Evolutionary conservation across 2,797 vertebrate species (phyloP), one percentile per base, ranked within the genome.

Genomic region (Heteromormyrus szaboi): DNA sequence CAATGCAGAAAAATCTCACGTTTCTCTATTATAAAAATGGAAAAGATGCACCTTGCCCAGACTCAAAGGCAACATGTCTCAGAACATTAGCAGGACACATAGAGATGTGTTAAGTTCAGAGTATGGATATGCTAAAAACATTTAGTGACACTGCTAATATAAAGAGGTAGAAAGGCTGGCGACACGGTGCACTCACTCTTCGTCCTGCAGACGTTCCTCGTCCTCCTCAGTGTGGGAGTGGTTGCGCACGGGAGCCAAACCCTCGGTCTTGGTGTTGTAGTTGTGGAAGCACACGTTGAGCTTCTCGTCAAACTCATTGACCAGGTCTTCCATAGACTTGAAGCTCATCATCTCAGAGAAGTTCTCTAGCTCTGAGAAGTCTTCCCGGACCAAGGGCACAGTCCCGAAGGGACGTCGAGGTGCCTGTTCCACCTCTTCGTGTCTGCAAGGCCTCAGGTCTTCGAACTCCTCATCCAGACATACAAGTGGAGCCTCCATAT

Each of bases 341-440:
- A 99, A 99, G 94, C 97, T 99, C 95, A 98, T 98, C 94, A 99
- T 98, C 94, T 99, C 98, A 0, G 97, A 98, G 95, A 98, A 98
- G 96, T 98, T 99, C 94, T 99, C 98, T 90, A 98, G 95, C 95
- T 98, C 98, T 0, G 97, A 98, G 93, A 98, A 97, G 91, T 98
- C 97, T 91, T 98, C 97, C 0, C 97, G 94, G 89, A 92, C 94
- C 92, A 96, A 94, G 72, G 96, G 93, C 50, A 92, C 89, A 90
- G 89, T 90, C n/a, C 92, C 91, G 83, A 90, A 89, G 54, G 91
- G 88, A 56, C 88, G 93, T 81, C 88, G 92, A 86, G 93, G 93
- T 92, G 50, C 92, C 84, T 72, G 83, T 11, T 89, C 88, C 59
- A 50, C 91, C 17, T 97, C 97, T 17, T 97, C 96, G 3, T 96